Percentiles rank a stretch among this genome's conserved stretches.
Evolutionary conservation across 2,113 vertebrate genomes (phyloP).

Genomic region (Dromaius novaehollandiae): DNA sequence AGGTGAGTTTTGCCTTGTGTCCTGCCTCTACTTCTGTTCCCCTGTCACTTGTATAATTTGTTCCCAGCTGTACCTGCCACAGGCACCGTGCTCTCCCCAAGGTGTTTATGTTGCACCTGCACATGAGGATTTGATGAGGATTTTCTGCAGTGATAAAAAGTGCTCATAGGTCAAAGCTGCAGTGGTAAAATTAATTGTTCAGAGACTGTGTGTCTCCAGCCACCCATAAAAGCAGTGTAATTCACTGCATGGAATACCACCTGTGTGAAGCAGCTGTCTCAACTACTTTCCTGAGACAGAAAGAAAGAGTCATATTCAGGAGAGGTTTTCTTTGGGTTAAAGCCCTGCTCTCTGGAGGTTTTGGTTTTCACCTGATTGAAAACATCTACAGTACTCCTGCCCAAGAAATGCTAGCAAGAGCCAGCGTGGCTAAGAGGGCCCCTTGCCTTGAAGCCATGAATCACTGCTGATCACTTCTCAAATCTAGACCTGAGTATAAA

Average conservation of each 20-base stretch:
- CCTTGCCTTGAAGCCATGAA: not conserved
- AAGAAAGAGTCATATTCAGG: constrained; percentile 13
- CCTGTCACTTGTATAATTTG: not conserved
- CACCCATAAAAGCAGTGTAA: constrained; percentile 64
- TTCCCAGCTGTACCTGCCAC: not conserved
- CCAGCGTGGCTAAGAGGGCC: not conserved
- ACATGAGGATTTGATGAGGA: constrained; percentile 69
- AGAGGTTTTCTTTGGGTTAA: constrained; percentile 63
- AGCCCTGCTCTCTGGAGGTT: constrained; percentile 59
- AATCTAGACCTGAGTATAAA: not conserved
- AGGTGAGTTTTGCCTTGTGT: not conserved
- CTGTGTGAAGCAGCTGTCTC: constrained; percentile 70
- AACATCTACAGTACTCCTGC: constrained; percentile 49
- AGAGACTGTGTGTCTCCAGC: constrained; percentile 61
- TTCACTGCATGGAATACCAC: constrained; percentile 59
- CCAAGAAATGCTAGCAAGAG: not conserved
- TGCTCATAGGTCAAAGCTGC: constrained; percentile 61
- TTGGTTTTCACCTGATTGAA: constrained; percentile 67
- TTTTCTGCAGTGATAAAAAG: constrained; percentile 69
- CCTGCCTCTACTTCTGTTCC: not conserved
- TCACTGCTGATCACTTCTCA: constrained; percentile 5
- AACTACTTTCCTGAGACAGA: constrained; percentile 6
- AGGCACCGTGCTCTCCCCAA: not conserved
- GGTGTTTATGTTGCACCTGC: constrained; percentile 58
- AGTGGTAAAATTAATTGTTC: constrained; percentile 72